phyloP scores from a whole-genome alignment of 2,113 vertebrate species.

The Callipepla squamata region DNA sequence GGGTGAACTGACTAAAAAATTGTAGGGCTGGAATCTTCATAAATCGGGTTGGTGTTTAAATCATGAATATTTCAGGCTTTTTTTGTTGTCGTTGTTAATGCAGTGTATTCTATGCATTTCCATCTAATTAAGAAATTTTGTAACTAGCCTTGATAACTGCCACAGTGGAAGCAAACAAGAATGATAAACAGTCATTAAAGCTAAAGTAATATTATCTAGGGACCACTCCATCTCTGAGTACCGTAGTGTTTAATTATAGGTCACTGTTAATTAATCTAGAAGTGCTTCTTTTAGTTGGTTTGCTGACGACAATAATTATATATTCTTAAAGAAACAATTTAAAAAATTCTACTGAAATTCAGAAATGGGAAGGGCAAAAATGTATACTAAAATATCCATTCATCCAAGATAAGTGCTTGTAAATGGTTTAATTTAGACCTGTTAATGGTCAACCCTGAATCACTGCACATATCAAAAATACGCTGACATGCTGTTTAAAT shows the following conservation, averaged over 20 bases:
- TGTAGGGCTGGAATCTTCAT: not conserved
- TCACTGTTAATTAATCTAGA: conserved; percentile 73
- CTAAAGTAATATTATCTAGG: conserved; percentile 48
- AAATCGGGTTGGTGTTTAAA: not conserved
- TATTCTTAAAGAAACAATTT: conserved; percentile 52
- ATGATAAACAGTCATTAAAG: conserved; percentile 67
- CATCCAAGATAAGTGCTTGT: not conserved
- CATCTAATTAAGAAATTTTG: conserved; percentile 60
- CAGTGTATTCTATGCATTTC: not conserved
- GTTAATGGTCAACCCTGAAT: not conserved
- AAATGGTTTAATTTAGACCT: not conserved
- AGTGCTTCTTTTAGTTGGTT: conserved; percentile 47
- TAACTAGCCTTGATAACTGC: conserved; percentile 44
- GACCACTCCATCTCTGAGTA: conserved; percentile 56
- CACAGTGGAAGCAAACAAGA: conserved; percentile 42
- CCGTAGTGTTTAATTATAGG: conserved; percentile 69
- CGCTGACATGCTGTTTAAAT: not conserved
- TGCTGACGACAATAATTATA: conserved; percentile 63
- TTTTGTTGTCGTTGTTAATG: not conserved
- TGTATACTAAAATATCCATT: not conserved
- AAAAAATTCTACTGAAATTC: conserved; percentile 35
- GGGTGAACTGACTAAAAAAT: not conserved
- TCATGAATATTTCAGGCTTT: conserved; percentile 10
- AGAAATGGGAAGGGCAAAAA: not conserved
- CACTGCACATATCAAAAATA: not conserved